Evolutionary conservation across 2,888 invertebrate species (phyloP), one percentile per base, ranked within the genome.

Genomic region (Lomographa bimaculata): DNA sequence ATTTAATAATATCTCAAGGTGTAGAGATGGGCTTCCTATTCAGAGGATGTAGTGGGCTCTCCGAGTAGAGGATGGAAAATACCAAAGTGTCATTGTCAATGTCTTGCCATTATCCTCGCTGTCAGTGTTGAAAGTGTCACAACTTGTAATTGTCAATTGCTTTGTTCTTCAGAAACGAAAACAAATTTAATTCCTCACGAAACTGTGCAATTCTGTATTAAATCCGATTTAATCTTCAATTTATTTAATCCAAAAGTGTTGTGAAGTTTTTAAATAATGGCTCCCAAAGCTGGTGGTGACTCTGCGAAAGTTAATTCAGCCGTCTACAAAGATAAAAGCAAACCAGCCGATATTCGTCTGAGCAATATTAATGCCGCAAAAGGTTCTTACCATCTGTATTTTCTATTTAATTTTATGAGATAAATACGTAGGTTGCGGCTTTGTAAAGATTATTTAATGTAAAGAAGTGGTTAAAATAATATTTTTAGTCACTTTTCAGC

Each of bases 361-460:
- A 98, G 98, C 78, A 99, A 99, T 79, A 98, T 99, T 66, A 94
- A 95, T 84, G 99, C 99, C 69, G 99, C 98, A 36, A 99, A 98
- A 95, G 97, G 98, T 98, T 91, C 39, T 32, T 50, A 61, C 68
- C 73, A 71, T 66, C 72, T 75, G 74, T 36, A 32, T 42, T 33
- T 55, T 45, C n/a, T 19, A 41, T 28, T 36, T 32, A 10, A 14
- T 29, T 28, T 55, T 46, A 7, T 24, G 23, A 7, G 0, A 25
- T 37, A 45, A 9, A 5, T 51, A 51, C 37, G 10, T 11, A 4
- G 5, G 5, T 24, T 26, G 9, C 2, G 10, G 8, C 26, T 26
- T 20, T 14, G 5, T 16, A 4, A 4, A 8, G 4, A 21, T 3
- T 20, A n/a, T 5, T 3, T 8, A 2, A 4, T 14, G 8, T 8